Base-by-base conservation (phyloP, 2,888 invertebrate genomes). In the Bedellia somnulentella region DNA sequence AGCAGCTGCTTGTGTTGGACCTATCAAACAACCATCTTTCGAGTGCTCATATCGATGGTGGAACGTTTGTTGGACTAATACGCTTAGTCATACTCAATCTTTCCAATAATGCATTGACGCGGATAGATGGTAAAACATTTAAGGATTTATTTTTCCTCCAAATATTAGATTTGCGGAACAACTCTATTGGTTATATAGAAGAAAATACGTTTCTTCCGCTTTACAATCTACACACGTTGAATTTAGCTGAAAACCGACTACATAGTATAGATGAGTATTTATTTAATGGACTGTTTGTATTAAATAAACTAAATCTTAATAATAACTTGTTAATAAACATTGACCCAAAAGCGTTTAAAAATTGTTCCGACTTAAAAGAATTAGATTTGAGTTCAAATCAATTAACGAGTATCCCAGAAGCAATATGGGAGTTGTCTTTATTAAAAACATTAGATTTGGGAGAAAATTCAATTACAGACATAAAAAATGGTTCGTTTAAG, bases 391-490 rank as follows among this genome's bases (percentile, higher is more conserved):
- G 91, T 62, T 89, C 90, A 10, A 94, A 94, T 66, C 86, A 88
- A 43, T 68, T 94, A 41, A 78, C 79, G 30, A 81, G 85, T 39
- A 86, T 94, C 34, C 93, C 94, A 5, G 83, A 83, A 47, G 91
- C 91, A 2, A 78, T 93, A 41, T 85, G 84, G 61, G 89, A 89
- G 49, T 70, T 93, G 35, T 82, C 86, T 29, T 84, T 90, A 57
- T 71, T 96, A 43, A 90, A 91, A 66, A 90, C 90, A 1, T 77
- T 97, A 39, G 93, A 94, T 63, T 78, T 97, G 44, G 93, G 93
- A 23, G 93, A 94, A 66, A 97, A 96, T 75, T 85, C 86, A 59
- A 90, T 97, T 42, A 80, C 81, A 21, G 83, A 84, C 33, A 86
- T 97, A 34, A 85, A 81, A 49, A 91, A 93, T 49, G 89, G 89